Evolutionary conservation across 2,113 vertebrate genomes (phyloP), one percentile per base, ranked within the genome.

Genomic region (Sclerurus mexicanus): DNA sequence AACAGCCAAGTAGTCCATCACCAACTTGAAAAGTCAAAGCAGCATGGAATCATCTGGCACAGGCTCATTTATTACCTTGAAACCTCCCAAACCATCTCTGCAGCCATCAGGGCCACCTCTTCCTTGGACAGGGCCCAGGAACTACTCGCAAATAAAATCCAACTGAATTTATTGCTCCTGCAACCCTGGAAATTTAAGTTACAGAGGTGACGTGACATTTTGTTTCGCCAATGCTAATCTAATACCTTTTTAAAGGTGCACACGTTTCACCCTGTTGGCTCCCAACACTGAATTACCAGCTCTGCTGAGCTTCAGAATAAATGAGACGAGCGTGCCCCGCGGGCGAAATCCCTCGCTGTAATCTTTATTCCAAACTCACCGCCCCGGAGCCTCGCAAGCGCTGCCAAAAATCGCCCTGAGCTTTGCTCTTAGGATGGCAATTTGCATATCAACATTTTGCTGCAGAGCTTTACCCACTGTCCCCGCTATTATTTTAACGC

Each of bases 361-460:
- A 95, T 92, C 77, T 94, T 92, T 89, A 96, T 90, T 95, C 87
- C 58, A 90, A 96, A 90, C 91, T 93, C 80, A 73, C 33, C 0
- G n/a, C 93, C 84, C 33, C 1, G 0, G 72, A 96, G 89, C 69
- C 64, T 83, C 39, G 73, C 7, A 27, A 20, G 60, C 77, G 12
- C 50, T 85, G 91, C 87, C 96, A 95, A 94, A 87, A 92, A 86
- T 85, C 39, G 25, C 93, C 83, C 52, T 76, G 87, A 94, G 93
- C 80, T 95, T 90, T 50, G 85, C 90, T 95, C 91, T 90, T 66
- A 82, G 93, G 90, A 88, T 17, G 80, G 71, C 64, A 92, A 95
- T 97, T 93, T 97, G 69, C 92, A 97, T 90, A 74, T 86, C 87
- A 93, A 68, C 83, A 59, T 91, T 89, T 91, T 47, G 49, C 93